Percentiles rank a stretch among this genome's conserved stretches.
phyloP scores from a whole-genome alignment of 2,113 vertebrate genomes.

The Eulacestoma nigropectus region DNA sequence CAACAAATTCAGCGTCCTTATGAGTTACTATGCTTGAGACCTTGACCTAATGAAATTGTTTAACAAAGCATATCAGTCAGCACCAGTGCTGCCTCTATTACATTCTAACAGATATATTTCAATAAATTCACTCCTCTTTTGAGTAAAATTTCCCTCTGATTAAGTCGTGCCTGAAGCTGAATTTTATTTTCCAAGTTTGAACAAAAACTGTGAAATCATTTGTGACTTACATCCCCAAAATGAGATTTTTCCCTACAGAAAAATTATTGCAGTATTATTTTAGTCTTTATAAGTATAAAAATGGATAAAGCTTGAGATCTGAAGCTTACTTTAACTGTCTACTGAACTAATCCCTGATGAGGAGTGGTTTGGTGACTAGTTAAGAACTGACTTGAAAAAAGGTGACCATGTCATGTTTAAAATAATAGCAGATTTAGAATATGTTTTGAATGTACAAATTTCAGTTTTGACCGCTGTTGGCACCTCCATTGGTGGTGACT shows the following conservation, averaged over 20 bases:
- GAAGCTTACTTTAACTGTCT: not conserved
- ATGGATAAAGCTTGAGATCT: not conserved
- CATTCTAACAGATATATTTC: not conserved
- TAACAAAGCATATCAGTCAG: not conserved
- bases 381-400: not conserved
- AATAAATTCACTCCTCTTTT: not conserved
- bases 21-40: not conserved
- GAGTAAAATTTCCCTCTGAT: not conserved
- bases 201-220: not conserved
- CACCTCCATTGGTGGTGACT: not conserved
- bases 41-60: not conserved
- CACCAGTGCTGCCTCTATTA: not conserved
- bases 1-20: not conserved
- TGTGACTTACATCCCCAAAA: not conserved
- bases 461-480: not conserved
- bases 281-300: not conserved
- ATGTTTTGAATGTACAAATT: not conserved
- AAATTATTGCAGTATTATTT: not conserved
- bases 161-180: not conserved
- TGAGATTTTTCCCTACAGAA: not conserved
- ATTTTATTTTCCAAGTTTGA: slow-evolving; percentile 9
- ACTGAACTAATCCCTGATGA: not conserved
- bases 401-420: not conserved
- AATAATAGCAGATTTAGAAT: not conserved
- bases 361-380: not conserved